Percentiles rank a stretch among this genome's conserved stretches.
Conservation (phyloP, 2,888 invertebrate genomes). For the Sinelater perroti region DNA sequence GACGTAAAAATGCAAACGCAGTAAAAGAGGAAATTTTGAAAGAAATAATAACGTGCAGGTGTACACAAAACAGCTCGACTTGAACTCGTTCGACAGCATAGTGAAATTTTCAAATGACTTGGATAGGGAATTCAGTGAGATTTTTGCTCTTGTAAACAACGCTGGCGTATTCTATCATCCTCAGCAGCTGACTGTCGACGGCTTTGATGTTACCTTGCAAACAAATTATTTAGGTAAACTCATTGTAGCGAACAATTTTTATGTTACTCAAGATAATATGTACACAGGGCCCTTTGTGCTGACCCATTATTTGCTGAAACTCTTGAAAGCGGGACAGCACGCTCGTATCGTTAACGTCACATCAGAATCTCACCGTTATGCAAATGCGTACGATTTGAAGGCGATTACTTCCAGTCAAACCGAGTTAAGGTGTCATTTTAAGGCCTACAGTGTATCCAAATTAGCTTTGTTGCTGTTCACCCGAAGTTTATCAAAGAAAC, state of each 20-base stretch:
- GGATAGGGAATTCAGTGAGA: conserved; percentile 53
- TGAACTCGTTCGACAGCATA: conserved; percentile 57
- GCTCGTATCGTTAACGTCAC: conserved; percentile 62
- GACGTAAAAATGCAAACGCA: conserved; percentile 60
- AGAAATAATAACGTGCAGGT: conserved; percentile 47
- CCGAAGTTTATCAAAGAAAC: conserved; percentile 53
- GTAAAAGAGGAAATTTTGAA: conserved; percentile 51
- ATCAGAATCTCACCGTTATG: conserved; percentile 59
- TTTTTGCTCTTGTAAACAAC: conserved; percentile 64
- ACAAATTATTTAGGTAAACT: conserved; percentile 65
- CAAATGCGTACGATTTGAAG: conserved; percentile 55
- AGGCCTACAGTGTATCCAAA: conserved; percentile 58
- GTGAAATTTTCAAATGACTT: conserved; percentile 54
- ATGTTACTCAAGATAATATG: too few species aligned
- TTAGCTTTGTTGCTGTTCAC: conserved; percentile 57
- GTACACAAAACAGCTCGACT: conserved; percentile 55
- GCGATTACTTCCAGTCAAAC: conserved; percentile 48
- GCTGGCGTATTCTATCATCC: conserved; percentile 65
- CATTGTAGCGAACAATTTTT: too few species aligned
- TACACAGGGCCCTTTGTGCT: conserved; percentile 61
- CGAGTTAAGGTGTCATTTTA: conserved; percentile 54
- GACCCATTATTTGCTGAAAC: conserved; percentile 60
- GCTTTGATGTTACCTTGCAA: conserved; percentile 65
- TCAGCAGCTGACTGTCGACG: conserved; percentile 62
- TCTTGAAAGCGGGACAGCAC: conserved; percentile 56